Conservation (phyloP, 2,113 vertebrate genomes). For the Petrocephalus microphthalmus region DNA sequence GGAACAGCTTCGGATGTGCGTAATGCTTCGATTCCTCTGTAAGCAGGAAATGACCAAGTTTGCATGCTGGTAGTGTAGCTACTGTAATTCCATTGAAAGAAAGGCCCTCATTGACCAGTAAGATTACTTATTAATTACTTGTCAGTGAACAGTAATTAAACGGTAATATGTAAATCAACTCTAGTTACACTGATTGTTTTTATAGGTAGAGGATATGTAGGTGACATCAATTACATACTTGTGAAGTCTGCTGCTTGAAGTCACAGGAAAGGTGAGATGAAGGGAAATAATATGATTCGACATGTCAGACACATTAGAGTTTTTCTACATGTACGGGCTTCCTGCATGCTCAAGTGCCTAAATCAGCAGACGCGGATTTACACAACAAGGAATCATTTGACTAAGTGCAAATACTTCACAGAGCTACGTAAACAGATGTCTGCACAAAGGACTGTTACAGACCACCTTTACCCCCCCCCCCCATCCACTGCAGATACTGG, state of each 20-base stretch:
- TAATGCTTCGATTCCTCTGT: too few species aligned
- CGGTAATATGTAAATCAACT: background rate
- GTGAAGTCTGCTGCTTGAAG: background rate
- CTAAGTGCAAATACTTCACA: slow-evolving; percentile 24
- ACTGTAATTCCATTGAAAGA: background rate
- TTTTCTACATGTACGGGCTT: slow-evolving; percentile 27
- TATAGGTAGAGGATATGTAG: background rate
- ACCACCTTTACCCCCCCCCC: slow-evolving; percentile 15
- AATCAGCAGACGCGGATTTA: slow-evolving; percentile 22
- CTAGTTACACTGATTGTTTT: background rate
- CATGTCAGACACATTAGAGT: background rate
- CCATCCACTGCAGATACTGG: background rate
- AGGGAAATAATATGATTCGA: background rate
- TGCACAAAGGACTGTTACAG: slow-evolving; percentile 2
- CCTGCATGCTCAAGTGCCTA: slow-evolving; percentile 28
- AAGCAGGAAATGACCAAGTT: background rate
- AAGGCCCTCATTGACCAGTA: background rate
- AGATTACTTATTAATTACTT: background rate
- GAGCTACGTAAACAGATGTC: slow-evolving; percentile 29
- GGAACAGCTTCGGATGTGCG: too few species aligned
- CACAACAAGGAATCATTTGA: slow-evolving; percentile 20
- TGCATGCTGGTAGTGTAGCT: background rate
- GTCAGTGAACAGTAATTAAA: too few species aligned
- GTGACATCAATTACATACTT: background rate
- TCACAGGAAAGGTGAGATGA: background rate